Percentiles rank a stretch among this genome's conserved stretches.
phyloP scores from a whole-genome alignment of 37 sponge, comb jelly and placozoan species.

The Aplysina aerophoba region DNA sequence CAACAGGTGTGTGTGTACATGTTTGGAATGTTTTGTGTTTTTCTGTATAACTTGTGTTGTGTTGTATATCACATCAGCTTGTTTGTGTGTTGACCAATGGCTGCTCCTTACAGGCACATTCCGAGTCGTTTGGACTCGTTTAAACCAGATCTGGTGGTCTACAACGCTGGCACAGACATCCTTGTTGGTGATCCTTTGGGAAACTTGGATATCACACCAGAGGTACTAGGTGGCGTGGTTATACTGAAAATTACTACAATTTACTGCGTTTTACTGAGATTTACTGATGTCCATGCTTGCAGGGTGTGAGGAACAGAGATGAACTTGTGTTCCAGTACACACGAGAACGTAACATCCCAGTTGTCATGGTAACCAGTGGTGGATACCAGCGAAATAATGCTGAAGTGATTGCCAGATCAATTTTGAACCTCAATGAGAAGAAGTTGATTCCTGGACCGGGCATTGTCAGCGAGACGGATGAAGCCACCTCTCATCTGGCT shows the following conservation, averaged over 20 bases:
- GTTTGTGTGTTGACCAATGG: background rate
- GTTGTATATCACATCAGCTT: background rate
- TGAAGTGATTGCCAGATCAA: constrained; percentile 80
- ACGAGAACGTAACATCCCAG: constrained; percentile 67
- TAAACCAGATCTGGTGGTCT: constrained; percentile 86
- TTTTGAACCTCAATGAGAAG: constrained; percentile 59
- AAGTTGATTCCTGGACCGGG: constrained; percentile 56
- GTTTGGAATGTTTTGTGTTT: background rate
- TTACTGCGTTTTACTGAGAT: background rate
- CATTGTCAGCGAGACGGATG: background rate
- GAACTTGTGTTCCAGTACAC: constrained; percentile 69
- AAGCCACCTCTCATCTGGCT: background rate
- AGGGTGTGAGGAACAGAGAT: constrained; percentile 87
- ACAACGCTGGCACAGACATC: constrained; percentile 92
- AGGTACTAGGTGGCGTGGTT: constrained; percentile 39
- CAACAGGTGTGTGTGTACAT: no score
- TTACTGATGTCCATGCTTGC: background rate
- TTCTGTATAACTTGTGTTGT: background rate
- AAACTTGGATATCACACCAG: constrained; percentile 76
- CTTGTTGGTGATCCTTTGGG: constrained; percentile 84
- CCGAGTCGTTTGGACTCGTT: constrained; percentile 69
- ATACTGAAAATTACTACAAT: background rate
- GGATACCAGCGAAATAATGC: constrained; percentile 91
- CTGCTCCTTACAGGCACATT: constrained; percentile 37
- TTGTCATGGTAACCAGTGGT: constrained; percentile 92